Conservation (phyloP, 2,797 vertebrate species). For the Ctenopoma kingsleyae region DNA sequence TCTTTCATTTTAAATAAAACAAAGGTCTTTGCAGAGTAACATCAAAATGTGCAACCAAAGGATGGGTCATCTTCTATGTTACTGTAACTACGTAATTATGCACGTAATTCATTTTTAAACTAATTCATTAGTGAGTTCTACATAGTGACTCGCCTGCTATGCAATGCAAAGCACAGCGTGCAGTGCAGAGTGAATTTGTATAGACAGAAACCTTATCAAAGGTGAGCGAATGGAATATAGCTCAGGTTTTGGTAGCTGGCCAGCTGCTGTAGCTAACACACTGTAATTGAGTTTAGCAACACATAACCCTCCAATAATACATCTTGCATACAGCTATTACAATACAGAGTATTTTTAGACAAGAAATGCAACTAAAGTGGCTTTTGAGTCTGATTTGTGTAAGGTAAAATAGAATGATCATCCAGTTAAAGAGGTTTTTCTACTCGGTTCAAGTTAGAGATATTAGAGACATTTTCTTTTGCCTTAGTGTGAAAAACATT, state of each 20-base stretch:
- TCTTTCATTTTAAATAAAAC: conserved; percentile 11
- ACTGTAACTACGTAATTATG: conserved; percentile 2
- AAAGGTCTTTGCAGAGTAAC: neutral
- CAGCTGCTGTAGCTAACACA: conserved; percentile 64
- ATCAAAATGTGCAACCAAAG: neutral
- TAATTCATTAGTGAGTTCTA: conserved; percentile 40
- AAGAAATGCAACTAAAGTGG: conserved; percentile 38
- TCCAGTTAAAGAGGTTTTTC: conserved; percentile 15
- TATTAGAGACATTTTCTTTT: neutral
- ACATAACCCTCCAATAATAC: conserved; percentile 64
- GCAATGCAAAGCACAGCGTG: conserved; percentile 13
- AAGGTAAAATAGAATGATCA: conserved; percentile 1
- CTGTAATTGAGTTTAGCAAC: conserved; percentile 79
- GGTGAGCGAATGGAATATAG: conserved; percentile 54
- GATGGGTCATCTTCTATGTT: neutral
- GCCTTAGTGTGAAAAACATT: conserved; percentile 3
- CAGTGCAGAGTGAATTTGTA: conserved; percentile 30
- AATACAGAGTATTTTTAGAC: conserved; percentile 61
- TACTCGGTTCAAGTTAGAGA: neutral
- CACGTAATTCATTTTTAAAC: conserved; percentile 11
- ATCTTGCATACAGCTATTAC: conserved; percentile 61
- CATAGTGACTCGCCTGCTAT: conserved; percentile 33
- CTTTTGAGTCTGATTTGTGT: conserved; percentile 35
- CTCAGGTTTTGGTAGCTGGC: conserved; percentile 70
- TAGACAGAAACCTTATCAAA: conserved; percentile 56